Base-by-base conservation (phyloP, 1,140 invertebrate genomes). In the Andricus grossulariae region DNA sequence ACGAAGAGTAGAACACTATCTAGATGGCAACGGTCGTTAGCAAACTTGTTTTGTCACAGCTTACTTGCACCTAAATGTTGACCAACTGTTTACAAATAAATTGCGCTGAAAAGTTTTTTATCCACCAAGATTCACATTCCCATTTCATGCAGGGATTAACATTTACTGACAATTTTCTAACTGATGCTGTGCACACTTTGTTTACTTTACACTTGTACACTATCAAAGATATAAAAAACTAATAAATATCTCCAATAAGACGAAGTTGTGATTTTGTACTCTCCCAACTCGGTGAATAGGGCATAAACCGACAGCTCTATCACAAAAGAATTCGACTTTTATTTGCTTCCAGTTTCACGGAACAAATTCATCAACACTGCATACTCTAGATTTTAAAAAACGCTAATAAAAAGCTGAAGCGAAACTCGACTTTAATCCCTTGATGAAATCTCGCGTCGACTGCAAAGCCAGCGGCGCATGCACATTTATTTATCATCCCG, bases 31-130 rank as follows among this genome's bases (percentile, higher is more conserved):
- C 60, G 45, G 60, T 21, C 49, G 18, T 57, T 10, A 21, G 25
- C n/a, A 45, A 49, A 72, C 50, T 74, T 25, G 52, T 73, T 73
- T 78, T 82, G 72, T 82, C 79, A 54, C 57, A 55, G 13, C n/a
- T 18, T 50, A 54, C 78, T 72, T 75, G 80, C 75, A 80, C 75
- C 49, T 75, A 72, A 70, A 54, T 50, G 21, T 21, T 13, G 18
- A 8, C 49, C 15, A 39, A 16, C 12, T 39, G 39, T 32, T 12
- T 70, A 10, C 12, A 25, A 49, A 45, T 39, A 39, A 66, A 32
- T 39, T 21, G 10, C 21, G 10, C 60, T 18, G n/a, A 25, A n/a
- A 39, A 66, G 21, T 66, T 39, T 45, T 7, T 6, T 39, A 39
- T 66, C 60, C n/a, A 39, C n/a, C n/a, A 25, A 16, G 32, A 19